Base-by-base conservation (phyloP, 2,888 invertebrate genomes). In the Nephrocerus scutellatus region DNA sequence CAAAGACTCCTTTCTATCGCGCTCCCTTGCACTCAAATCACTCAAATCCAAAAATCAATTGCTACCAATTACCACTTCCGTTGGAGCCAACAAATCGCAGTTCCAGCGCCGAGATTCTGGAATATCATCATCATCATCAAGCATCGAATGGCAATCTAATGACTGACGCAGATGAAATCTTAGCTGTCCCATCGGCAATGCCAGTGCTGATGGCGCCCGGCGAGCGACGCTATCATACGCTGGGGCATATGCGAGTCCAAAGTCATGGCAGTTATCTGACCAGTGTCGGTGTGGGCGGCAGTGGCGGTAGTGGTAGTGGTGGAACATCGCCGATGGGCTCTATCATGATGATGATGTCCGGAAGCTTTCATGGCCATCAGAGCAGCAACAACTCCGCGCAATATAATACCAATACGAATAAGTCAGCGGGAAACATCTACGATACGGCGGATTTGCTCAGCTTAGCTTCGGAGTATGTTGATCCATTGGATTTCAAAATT, bases 401-500 rank as follows among this genome's bases (percentile, higher is more conserved):
- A 37, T 34, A 46, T 7, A 46, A 45, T 39, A 31, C 49, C 19
- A 49, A 50, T 36, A 51, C 50, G 14, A 58, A 66, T 46, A 58
- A 58, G 46, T 65, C 64, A 2, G 61, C 59, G 1, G 63, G 65
- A 2, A 66, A 65, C 39, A 56, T 65, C 6, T 66, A 66, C 34
- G 60, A 57, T 30, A 56, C 57, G 0, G 59, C 63, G 0, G 60
- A 57, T 43, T 43, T 60, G 13, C 57, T 64, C 39, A 54, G 59
- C 28, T 53, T 65, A 47, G 63, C 62, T 3, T 59, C 63, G 5
- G 64, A 67, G 43, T 68, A 64, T 44, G 56, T 66, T 49, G 68
- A 69, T 56, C 66, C 68, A 41, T 71, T 75, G 60, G 79, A 82
- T 59, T 75, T 79, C n/a, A 76, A 80, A 64, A 73, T 80, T 43